phyloP scores from a whole-genome alignment of 1,140 invertebrate genomes.

The Elysia chlorotica region DNA sequence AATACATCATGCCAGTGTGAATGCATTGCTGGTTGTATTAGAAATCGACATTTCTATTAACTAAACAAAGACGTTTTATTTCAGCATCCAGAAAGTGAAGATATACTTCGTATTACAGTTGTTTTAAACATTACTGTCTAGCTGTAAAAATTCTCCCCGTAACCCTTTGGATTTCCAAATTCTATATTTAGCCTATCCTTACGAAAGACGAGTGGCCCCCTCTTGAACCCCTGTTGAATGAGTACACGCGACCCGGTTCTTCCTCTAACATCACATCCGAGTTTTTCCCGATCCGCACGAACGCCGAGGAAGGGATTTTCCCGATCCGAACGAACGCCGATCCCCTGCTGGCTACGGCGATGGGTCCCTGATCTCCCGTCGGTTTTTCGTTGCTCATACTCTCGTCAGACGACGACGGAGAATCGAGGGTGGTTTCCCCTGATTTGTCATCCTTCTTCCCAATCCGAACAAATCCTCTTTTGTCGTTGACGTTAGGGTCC shows the following conservation, averaged over 20 bases:
- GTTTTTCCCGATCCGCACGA: conserved; percentile 26
- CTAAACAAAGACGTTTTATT: too few relatives aligned
- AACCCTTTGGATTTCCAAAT: too few relatives aligned
- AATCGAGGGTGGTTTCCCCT: neutral
- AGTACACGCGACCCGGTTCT: neutral
- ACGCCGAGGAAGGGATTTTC: conserved; percentile 34
- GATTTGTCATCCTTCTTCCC: too few relatives aligned
- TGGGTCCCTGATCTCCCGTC: neutral
- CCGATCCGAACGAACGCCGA: conserved; percentile 35
- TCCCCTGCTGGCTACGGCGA: neutral
- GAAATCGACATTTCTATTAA: too few relatives aligned
- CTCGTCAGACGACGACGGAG: neutral
- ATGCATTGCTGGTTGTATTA: too few relatives aligned
- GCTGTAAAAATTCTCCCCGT: too few relatives aligned
- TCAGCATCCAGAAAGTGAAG: too few relatives aligned
- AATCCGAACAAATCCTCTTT: too few relatives aligned
- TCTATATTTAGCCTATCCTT: conserved; percentile 33
- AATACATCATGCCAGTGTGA: too few relatives aligned
- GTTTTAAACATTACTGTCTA: too few relatives aligned
- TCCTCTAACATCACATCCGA: neutral
- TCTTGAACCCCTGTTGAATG: conserved; percentile 15
- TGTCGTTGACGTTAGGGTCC: too few relatives aligned
- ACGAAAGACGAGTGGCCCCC: conserved; percentile 31
- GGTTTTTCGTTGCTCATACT: neutral
- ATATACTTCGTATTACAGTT: too few relatives aligned